Conservation (phyloP, 2,113 vertebrate species). For the Phrynosoma platyrhinos region DNA sequence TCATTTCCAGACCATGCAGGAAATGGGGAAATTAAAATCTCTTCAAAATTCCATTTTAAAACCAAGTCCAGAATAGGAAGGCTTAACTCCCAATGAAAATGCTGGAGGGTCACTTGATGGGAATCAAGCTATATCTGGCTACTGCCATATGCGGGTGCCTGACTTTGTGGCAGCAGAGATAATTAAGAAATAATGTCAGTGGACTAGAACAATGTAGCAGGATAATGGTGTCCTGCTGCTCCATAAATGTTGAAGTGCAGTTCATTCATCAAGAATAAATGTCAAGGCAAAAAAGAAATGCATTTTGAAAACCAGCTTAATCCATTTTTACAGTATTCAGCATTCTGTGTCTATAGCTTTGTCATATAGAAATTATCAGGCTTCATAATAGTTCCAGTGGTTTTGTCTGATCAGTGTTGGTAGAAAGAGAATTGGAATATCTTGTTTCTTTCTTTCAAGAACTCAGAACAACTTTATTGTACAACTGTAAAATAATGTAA, state of each 20-base stretch:
- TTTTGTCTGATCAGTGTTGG: constrained; percentile 19
- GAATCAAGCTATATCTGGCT: constrained; percentile 47
- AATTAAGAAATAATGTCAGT: constrained; percentile 73
- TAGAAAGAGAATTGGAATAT: constrained; percentile 38
- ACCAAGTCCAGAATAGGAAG: constrained; percentile 17
- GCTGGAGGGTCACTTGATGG: constrained; percentile 37
- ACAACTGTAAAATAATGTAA: neutral
- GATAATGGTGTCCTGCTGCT: constrained; percentile 61
- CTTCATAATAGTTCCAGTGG: constrained; percentile 32
- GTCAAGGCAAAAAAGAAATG: constrained; percentile 38
- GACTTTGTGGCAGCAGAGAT: constrained; percentile 51
- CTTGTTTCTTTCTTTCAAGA: neutral
- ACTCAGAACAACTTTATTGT: constrained; percentile 4
- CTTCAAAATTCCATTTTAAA: constrained; percentile 30
- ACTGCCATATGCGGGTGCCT: constrained; percentile 36
- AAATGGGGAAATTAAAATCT: constrained; percentile 15
- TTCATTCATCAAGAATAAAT: constrained; percentile 73
- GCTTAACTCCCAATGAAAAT: constrained; percentile 14
- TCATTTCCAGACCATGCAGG: constrained; percentile 23
- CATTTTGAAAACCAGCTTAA: constrained; percentile 45
- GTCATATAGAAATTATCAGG: constrained; percentile 43
- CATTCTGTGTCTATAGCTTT: constrained; percentile 47
- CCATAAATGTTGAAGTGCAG: constrained; percentile 65
- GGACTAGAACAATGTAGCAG: constrained; percentile 63
- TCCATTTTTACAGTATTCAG: constrained; percentile 40